Evolutionary conservation across 2,888 invertebrate species (phyloP), one percentile per base, ranked within the genome.

Genomic region (Unio pictorum): DNA sequence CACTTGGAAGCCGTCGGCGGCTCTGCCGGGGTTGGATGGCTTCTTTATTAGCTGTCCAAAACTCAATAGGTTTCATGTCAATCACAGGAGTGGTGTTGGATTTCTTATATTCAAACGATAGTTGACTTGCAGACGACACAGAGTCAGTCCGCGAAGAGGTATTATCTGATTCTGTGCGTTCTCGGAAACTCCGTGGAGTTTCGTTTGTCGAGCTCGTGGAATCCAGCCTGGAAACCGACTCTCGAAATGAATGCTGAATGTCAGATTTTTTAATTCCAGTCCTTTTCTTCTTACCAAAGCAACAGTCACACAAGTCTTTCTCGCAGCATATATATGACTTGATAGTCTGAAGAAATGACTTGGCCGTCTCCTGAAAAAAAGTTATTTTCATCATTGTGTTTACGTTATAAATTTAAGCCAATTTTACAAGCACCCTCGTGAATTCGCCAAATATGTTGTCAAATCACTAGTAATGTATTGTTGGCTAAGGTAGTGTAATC

Each of bases 11-110:
- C 57, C 84, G 82, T 55, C 84, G 85, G 34, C 83, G 82, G 5
- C 85, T 75, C 30, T 81, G 80, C 54, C 86, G 77, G 5, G 89
- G 90, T 71, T 90, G 90, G 7, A 90, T 86, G 55, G 83, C 85
- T 72, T 89, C 89, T 67, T 84, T 83, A 70, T 86, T 87, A 54
- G 89, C 88, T 8, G 89, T 84, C 90, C 90, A 90, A 79, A 90
- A 90, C 72, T 90, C 90, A 56, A 90, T 90, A 7, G 90, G 90
- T 65, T 89, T 89, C 87, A 90, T 88, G 74, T 90, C 90, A 62
- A 90, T 89, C 60, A 88, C 75, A 5, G 89, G 89, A 7, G 88
- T 88, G n/a, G 81, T 79, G 28, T 83, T 84, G 17, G 83, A 80
- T 23, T 81, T 73, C 55, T 80, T 77, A 68, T 81, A 81, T 64